A percentile compares a stretch with the other conserved stretches of the same genome.
Evolutionary conservation across 1,140 invertebrate genomes (phyloP).

Genomic region (Alviniconcha marisindica): DNA sequence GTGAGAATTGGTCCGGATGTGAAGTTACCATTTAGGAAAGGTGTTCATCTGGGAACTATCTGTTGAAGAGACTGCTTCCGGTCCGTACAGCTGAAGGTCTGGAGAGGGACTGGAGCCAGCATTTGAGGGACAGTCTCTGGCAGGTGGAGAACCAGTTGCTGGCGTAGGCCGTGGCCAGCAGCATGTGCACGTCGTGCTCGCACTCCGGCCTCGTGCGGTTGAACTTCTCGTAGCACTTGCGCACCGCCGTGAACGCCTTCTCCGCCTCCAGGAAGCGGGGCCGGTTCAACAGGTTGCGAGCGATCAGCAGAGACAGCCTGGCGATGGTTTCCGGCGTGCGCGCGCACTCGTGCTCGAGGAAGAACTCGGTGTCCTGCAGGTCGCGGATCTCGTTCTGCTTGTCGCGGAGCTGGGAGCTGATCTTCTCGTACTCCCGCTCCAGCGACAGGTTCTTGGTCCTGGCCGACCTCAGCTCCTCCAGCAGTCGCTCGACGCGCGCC

Average conservation of each 20-base stretch:
- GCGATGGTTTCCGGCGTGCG: constrained; percentile 64
- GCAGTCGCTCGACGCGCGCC: constrained; percentile 22
- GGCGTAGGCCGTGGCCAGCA: constrained; percentile 70
- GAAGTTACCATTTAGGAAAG: no score
- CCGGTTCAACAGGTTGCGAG: constrained; percentile 62
- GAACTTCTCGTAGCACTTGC: constrained; percentile 62
- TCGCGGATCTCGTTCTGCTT: constrained; percentile 60
- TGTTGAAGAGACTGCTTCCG: not conserved
- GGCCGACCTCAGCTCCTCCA: constrained; percentile 42
- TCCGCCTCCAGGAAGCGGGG: constrained; percentile 65
- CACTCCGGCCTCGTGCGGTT: constrained; percentile 50
- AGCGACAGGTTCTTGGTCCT: constrained; percentile 59
- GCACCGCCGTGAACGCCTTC: constrained; percentile 61
- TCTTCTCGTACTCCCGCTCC: constrained; percentile 59
- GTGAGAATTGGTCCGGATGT: no score
- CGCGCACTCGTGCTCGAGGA: constrained; percentile 63
- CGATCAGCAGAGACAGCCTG: constrained; percentile 66
- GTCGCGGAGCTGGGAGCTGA: constrained; percentile 52
- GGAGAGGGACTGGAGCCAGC: constrained; percentile 67
- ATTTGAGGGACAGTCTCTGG: constrained; percentile 59
- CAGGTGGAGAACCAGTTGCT: constrained; percentile 69
- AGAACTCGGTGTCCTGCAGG: constrained; percentile 37
- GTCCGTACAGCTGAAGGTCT: not conserved
- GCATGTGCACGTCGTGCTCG: constrained; percentile 71
- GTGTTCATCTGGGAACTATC: no score